Base-by-base conservation (phyloP, 2,113 vertebrate genomes). In the Sigmodon hispidus region DNA sequence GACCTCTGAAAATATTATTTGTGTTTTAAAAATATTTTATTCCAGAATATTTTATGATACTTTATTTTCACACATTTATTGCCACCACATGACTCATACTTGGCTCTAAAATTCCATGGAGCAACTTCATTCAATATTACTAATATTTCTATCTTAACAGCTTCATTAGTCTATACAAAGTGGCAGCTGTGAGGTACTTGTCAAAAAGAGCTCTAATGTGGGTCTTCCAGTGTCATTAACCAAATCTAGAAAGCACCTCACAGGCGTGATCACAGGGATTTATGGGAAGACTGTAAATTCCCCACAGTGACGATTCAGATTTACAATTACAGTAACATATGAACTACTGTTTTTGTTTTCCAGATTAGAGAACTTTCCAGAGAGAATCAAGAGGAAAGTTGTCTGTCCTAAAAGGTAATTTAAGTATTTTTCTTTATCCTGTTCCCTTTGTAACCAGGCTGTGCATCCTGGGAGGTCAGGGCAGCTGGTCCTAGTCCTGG, bases 61-160 rank as follows among this genome's bases (percentile, higher is more conserved):
- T 96, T 79, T 48, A 57, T 48, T 73, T 96, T 91, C 87, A 94
- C n/a, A n/a, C 50, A 94, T 76, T 96, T 80, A 69, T 76, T 86
- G 95, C 69, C 59, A 89, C 65, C 40, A 83, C 93, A 88, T n/a
- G n/a, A 81, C 96, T 93, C 69, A 89, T 63, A 80, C 52, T 79
- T 90, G 65, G 77, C 85, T 87, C 70, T 95, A 76, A 83, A 87
- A 87, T 48, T 40, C 55, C 67, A 73, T 4, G 67, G 48, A 90
- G 81, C n/a, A 93, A 86, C 72, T 86, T 95, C 52, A 80, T n/a
- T 40, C 12, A 63, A 61, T 92, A 90, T 96, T 92, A 83, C 40
- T 59, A 93, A 69, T 70, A 81, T 31, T 89, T 73, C 75, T 88
- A 29, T 61, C 55, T 43, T 93, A 80, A 87, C 26, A 95, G 91